Conservation (phyloP, 92 coral and sea anemone species). For the Isaurus tuberculatus region DNA sequence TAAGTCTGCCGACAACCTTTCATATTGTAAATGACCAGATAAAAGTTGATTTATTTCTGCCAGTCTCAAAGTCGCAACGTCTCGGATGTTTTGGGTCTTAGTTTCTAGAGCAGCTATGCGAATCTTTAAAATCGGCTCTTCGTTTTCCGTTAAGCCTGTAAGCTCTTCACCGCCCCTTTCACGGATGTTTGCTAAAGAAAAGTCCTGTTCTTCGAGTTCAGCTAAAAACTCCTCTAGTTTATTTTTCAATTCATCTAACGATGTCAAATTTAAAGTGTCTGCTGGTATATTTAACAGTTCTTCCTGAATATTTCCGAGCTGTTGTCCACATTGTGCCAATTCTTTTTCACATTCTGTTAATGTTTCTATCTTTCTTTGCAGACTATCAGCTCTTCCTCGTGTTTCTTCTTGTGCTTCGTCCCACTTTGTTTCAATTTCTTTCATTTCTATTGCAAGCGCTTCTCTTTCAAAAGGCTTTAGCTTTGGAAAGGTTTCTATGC, state of each 20-base stretch:
- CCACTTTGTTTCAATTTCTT: slow-evolving; percentile 60
- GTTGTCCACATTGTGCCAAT: slow-evolving; percentile 58
- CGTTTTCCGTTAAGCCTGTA: slow-evolving; percentile 12
- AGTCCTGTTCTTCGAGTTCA: slow-evolving; percentile 42
- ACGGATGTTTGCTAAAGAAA: slow-evolving; percentile 32
- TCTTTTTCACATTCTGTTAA: slow-evolving; percentile 60
- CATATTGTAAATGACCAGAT: slow-evolving; percentile 11
- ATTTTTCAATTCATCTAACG: slow-evolving; percentile 40
- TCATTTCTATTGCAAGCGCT: slow-evolving; percentile 58
- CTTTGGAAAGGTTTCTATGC: slow-evolving; percentile 50
- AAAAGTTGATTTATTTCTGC: slow-evolving; percentile 36
- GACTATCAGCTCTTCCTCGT: slow-evolving; percentile 47
- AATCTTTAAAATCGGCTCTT: slow-evolving; percentile 41
- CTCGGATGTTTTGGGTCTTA: slow-evolving; percentile 34
- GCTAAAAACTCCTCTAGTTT: slow-evolving; percentile 36
- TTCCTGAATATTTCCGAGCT: slow-evolving; percentile 60
- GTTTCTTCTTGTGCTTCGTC: slow-evolving; percentile 69
- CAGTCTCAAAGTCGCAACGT: slow-evolving; percentile 31
- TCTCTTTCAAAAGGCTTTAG: slow-evolving; percentile 70
- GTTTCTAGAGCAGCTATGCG: slow-evolving; percentile 44
- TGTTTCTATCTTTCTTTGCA: slow-evolving; percentile 57
- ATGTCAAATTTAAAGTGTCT: slow-evolving; percentile 32
- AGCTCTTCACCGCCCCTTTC: slow-evolving; percentile 48
- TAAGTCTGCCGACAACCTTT: background rate
- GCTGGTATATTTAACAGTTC: slow-evolving; percentile 41